Percentiles rank a stretch among this genome's conserved stretches.
Conservation (phyloP, 2,888 invertebrate species). For the Dryadula phaetusa region DNA sequence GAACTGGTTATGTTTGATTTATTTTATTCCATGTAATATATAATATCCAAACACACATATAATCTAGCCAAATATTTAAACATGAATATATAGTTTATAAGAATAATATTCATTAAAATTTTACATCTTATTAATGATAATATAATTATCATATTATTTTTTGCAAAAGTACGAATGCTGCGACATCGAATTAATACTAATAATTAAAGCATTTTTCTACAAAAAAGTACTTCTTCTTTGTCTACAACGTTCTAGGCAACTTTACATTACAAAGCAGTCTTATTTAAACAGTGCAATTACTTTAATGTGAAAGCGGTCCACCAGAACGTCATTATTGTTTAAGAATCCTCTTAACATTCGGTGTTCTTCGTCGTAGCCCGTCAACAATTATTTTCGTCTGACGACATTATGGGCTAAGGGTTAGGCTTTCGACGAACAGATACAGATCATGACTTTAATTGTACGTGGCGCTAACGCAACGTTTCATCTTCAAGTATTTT, state of each 20-base stretch:
- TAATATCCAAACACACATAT: background rate
- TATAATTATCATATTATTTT: background rate
- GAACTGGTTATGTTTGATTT: background rate
- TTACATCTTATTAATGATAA: background rate
- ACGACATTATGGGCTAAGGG: conserved; percentile 59
- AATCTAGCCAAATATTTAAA: background rate
- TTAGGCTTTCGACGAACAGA: conserved; percentile 76
- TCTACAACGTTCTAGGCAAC: conserved; percentile 21
- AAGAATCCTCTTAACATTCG: conserved; percentile 44
- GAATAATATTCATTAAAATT: background rate
- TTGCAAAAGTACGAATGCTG: background rate
- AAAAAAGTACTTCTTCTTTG: conserved; percentile 2
- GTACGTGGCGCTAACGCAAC: conserved; percentile 81
- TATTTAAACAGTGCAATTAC: conserved; percentile 36
- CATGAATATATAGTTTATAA: background rate
- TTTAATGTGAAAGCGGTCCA: conserved; percentile 35
- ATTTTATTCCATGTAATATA: background rate
- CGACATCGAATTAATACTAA: conserved; percentile 16
- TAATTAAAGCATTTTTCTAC: conserved; percentile 9
- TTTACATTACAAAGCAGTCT: conserved; percentile 35
- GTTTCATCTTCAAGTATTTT: conserved; percentile 67
- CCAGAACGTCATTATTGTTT: conserved; percentile 42
- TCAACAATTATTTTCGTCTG: conserved; percentile 64
- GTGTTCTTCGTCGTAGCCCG: conserved; percentile 42
- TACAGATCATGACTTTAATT: conserved; percentile 81